A percentile compares a stretch with the other conserved stretches of the same genome.
These are phyloP conservation scores for Eristalis intricaria DNA, from an alignment of 2,888 invertebrate genomes.

Conservation along the genomic window DNA sequence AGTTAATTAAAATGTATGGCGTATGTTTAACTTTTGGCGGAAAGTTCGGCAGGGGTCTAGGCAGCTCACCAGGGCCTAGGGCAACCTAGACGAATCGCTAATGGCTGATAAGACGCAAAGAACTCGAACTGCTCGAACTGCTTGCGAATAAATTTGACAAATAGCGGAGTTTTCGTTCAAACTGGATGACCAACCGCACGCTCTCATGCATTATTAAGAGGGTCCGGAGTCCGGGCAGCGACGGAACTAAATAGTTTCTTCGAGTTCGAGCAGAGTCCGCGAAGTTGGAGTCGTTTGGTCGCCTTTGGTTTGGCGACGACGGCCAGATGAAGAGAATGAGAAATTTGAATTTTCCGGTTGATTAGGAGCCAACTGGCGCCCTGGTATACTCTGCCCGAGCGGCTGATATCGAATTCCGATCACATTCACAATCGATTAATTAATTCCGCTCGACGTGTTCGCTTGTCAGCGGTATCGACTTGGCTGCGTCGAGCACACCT, in stretches of 20 bases:
- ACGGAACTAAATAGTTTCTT: conserved; percentile 42
- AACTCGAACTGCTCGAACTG: conserved; percentile 39
- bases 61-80: conserved; percentile 23
- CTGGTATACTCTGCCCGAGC: conserved; percentile 28
- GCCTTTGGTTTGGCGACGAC: conserved; percentile 19
- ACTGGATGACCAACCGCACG: conserved; percentile 14
- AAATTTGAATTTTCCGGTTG: conserved; percentile 67
- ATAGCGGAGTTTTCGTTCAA: neutral
- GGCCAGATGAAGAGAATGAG: conserved; percentile 23
- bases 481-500: conserved; percentile 60
- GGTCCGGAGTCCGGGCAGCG: conserved; percentile 23
- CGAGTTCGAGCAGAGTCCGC: neutral
- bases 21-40: conserved; percentile 64
- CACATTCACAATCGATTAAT: conserved; percentile 68
- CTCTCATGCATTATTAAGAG: conserved; percentile 62
- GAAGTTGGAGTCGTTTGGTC: conserved; percentile 20
- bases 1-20: conserved; percentile 57
- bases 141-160: neutral
- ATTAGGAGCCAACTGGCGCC: conserved; percentile 67
- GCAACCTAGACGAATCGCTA: conserved; percentile 31
- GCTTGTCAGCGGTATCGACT: conserved; percentile 47
- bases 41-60: conserved; percentile 34
- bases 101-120: conserved; percentile 10
- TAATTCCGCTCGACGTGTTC: conserved; percentile 63
- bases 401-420: conserved; percentile 61